Conservation (phyloP, 2,888 invertebrate genomes). For the Hemithea aestivaria region DNA sequence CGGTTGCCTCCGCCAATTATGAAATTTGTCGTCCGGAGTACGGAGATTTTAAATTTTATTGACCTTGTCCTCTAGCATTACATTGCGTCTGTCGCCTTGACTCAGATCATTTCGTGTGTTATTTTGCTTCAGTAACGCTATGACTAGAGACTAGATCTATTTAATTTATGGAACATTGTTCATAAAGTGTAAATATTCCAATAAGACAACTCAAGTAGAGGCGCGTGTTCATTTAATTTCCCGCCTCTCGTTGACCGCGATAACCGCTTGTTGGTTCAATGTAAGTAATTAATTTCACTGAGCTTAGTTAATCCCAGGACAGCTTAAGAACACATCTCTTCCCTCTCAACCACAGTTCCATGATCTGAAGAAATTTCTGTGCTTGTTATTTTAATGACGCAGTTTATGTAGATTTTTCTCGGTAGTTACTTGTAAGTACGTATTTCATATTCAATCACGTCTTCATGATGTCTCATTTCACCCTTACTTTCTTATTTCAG, state of each 20-base stretch:
- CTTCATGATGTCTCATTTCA: no score
- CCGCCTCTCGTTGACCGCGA: slow-evolving; percentile 50
- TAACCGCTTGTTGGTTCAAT: slow-evolving; percentile 61
- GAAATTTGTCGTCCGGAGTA: neutral
- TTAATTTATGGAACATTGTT: slow-evolving; percentile 3
- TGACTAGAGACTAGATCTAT: no score
- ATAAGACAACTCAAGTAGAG: slow-evolving; percentile 43
- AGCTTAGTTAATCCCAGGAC: slow-evolving; percentile 50
- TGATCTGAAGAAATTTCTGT: slow-evolving; percentile 9
- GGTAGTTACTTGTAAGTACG: no score
- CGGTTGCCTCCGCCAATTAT: neutral
- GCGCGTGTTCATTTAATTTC: slow-evolving; percentile 61
- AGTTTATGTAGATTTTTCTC: slow-evolving; percentile 5
- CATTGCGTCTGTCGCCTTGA: slow-evolving; percentile 7
- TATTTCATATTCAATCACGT: no score
- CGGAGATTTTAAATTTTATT: slow-evolving; percentile 4
- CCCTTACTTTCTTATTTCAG: no score
- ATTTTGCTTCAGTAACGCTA: neutral
- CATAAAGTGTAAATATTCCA: slow-evolving; percentile 28
- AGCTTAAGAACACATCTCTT: slow-evolving; percentile 45
- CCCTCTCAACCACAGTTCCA: slow-evolving; percentile 24
- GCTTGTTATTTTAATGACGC: no score
- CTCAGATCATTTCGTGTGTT: neutral
- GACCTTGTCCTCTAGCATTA: slow-evolving; percentile 4
- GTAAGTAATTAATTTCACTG: slow-evolving; percentile 64